Base-by-base conservation (phyloP, 1,140 invertebrate genomes). In the Tribolium madens region DNA sequence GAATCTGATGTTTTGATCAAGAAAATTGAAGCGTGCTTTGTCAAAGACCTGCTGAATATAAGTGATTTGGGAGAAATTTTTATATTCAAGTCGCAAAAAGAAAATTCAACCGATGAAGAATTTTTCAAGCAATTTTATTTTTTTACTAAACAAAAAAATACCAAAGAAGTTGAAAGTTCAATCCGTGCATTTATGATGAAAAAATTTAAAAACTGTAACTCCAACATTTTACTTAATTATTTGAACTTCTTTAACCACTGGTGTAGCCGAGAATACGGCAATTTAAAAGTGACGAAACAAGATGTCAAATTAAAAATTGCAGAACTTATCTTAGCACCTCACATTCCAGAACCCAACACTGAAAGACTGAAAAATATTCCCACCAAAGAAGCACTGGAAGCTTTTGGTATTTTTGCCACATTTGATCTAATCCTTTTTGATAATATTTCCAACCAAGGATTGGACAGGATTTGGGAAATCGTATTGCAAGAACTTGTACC, bases 61-160 rank as follows among this genome's bases (percentile, higher is more conserved):
- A n/a, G 17, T n/a, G n/a, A 21, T 9, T 4, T 26, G 21, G 21
- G 21, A 26, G 52, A 57, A n/a, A n/a, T 2, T 57, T 18, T 57
- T 64, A 33, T 12, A 13, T 33, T 64, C 12, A 64, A 64, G 14
- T 33, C 21, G 9, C 18, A 64, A 2, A 33, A 64, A 33, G 57
- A 64, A 12, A 12, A 18, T 64, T 64, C 57, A 1, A 9, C 26
- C 3, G 21, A 64, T 64, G 26, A 64, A 64, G 57, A 64, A 33
- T 64, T 64, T 33, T 64, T 33, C 12, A 12, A 64, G 31, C 57
- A 64, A 42, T 64, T 64, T 18, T 31, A 21, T 12, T 64, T 64
- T 33, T 64, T 18, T 13, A 64, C 57, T 2, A 33, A 13, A 33
- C 57, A 64, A 9, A 64, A 64, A 33, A 33, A 12, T 33, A 26